Conservation (phyloP, 2,888 invertebrate species). For the Cryptophagus acutangulus region DNA sequence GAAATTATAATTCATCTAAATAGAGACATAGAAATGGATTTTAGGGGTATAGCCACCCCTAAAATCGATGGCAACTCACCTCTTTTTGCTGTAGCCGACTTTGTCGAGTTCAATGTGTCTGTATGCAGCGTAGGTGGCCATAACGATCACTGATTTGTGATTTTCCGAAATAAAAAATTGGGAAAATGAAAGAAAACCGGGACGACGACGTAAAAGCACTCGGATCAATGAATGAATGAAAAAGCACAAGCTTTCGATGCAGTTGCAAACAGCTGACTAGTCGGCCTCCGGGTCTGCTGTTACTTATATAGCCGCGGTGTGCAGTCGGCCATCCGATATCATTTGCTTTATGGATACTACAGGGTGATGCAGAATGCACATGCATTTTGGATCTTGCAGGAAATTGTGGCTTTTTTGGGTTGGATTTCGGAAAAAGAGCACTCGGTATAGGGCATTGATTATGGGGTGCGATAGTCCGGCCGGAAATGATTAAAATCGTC, state of each 20-base stretch:
- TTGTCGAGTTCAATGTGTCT: conserved; percentile 92
- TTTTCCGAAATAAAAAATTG: too few relatives aligned
- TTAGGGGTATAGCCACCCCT: too few relatives aligned
- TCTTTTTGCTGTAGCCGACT: conserved; percentile 89
- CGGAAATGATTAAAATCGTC: too few relatives aligned
- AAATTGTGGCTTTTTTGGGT: too few relatives aligned
- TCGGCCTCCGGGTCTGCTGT: conserved; percentile 32
- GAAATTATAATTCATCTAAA: too few relatives aligned
- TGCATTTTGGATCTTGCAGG: too few relatives aligned
- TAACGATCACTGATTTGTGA: too few relatives aligned
- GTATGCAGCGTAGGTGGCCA: conserved; percentile 91
- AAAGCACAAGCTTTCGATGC: conserved; percentile 8
- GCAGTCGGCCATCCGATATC: conserved; percentile 27
- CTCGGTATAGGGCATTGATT: too few relatives aligned
- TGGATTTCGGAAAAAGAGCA: too few relatives aligned
- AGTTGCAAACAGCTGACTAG: conserved; percentile 40
- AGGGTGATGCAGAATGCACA: neutral
- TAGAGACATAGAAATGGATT: too few relatives aligned
- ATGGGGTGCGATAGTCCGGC: too few relatives aligned
- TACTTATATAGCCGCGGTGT: conserved; percentile 39
- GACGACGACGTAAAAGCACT: conserved; percentile 8
- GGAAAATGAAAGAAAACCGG: conserved; percentile 12
- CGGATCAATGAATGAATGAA: neutral
- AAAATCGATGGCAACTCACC: too few relatives aligned
- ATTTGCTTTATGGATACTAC: neutral